Base-by-base conservation (phyloP, 2,113 vertebrate genomes). In the Sisor rabdophorus region DNA sequence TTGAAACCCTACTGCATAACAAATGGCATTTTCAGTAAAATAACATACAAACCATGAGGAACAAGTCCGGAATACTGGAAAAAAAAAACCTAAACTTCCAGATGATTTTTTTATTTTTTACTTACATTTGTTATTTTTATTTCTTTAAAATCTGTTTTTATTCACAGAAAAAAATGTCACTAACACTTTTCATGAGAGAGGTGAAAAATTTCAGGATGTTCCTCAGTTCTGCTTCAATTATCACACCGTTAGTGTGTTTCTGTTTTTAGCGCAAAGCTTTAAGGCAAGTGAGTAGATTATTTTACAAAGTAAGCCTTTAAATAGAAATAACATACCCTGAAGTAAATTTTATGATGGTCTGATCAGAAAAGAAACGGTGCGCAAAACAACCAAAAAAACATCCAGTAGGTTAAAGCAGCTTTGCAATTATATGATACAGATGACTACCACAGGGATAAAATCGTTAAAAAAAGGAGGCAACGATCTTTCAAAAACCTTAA, bases 171-270 rank as follows among this genome's bases (percentile, higher is more conserved):
- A 3, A 36, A 36, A 36, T 36, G 32, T 36, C 32, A 36, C 32
- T 7, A 36, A 54, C 11, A 53, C 11, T 30, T 59, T 28, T 72
- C 22, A 47, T 32, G 36, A 24, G 36, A 22, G 32, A 24, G 28
- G 36, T 44, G 30, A 28, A 44, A 59, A 40, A 44, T 26, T 26
- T 19, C 44, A 61, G 58, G 72, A 28, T 4, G 8, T 74, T 74
- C 19, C 20, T 53, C 13, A 15, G 24, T 52, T 20, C 22, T 52
- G 47, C 26, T 20, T 30, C 30, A 36, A 74, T 74, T 36, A 52
- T 74, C 72, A 30, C 47, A 26, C 58, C 47, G 4, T 74, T 26
- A 63, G 20, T 20, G 28, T 55, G 50, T 32, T 30, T 60, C 56
- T 73, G 32, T 53, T 52, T 60, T 52, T 50, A 30, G 48, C 26